A percentile compares a stretch with the other conserved stretches of the same genome.
phyloP scores from a whole-genome alignment of 2,797 vertebrate species.

The Gastrophryne carolinensis region DNA sequence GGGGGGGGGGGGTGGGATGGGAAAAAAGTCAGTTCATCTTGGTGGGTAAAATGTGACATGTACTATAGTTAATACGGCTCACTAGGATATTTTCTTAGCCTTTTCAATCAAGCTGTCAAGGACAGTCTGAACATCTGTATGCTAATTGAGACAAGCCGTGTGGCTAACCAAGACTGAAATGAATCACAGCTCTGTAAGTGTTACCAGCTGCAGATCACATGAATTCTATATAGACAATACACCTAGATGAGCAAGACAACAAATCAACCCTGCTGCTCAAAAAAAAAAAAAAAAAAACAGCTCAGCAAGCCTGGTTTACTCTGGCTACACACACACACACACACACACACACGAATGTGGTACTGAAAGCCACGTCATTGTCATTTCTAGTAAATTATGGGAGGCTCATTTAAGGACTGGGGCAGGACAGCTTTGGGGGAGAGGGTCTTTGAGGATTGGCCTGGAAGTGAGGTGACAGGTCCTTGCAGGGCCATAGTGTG shows the following conservation, averaged over 20 bases:
- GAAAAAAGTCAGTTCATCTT: not conserved
- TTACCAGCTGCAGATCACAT: not conserved
- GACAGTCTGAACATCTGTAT: slow-evolving; percentile 2
- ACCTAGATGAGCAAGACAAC: not conserved
- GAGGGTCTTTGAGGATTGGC: too few relatives aligned
- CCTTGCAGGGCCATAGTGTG: too few relatives aligned
- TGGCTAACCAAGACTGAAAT: slow-evolving; percentile 4
- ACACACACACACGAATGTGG: too few relatives aligned
- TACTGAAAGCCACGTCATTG: too few relatives aligned
- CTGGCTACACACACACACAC: not conserved
- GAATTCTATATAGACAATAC: not conserved
- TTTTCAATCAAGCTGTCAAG: not conserved
- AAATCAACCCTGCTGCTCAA: not conserved
- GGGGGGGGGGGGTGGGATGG: too few relatives aligned
- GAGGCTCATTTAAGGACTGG: too few relatives aligned
- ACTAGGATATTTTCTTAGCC: not conserved
- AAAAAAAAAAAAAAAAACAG: not conserved
- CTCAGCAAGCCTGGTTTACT: not conserved
- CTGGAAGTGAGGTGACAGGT: too few relatives aligned
- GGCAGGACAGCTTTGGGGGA: too few relatives aligned
- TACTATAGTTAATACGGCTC: not conserved
- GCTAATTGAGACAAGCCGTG: not conserved
- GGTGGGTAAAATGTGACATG: not conserved
- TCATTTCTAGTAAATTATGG: too few relatives aligned
- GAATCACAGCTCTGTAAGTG: slow-evolving; percentile 15